Conservation (phyloP, 2,888 invertebrate species). For the Platypus cylindrus region DNA sequence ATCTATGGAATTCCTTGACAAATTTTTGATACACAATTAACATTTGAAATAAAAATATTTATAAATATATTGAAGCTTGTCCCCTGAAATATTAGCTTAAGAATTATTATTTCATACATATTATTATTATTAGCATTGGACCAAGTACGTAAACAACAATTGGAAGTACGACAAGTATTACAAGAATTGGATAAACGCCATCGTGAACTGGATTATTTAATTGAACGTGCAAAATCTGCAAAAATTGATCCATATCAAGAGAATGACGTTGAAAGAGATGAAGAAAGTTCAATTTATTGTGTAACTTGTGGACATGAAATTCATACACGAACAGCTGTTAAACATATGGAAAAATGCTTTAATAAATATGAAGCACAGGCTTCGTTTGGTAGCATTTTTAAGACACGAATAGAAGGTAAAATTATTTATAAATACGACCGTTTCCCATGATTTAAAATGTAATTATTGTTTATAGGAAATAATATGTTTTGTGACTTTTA, state of each 20-base stretch:
- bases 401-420: conserved; percentile 78
- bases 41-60: neutral
- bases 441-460: no score
- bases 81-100: neutral
- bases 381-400: conserved; percentile 88
- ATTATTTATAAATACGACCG: neutral
- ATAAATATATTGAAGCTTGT: neutral
- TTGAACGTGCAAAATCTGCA: conserved; percentile 65
- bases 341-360: conserved; percentile 97
- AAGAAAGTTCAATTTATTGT: conserved; percentile 79
- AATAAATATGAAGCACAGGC: conserved; percentile 96
- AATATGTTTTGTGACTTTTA: conserved; percentile 97
- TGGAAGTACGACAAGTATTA: conserved; percentile 63
- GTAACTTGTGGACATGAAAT: conserved; percentile 96
- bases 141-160: conserved; percentile 60
- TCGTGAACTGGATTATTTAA: conserved; percentile 62
- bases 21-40: no score
- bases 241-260: conserved; percentile 54
- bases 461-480: conserved; percentile 39
- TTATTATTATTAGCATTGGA: conserved; percentile 29
- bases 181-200: conserved; percentile 70
- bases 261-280: conserved; percentile 47
- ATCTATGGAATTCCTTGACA: no score
- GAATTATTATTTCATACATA: neutral
- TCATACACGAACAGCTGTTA: conserved; percentile 78